A percentile compares a stretch with the other conserved stretches of the same genome.
Evolutionary conservation across 2,797 vertebrate genomes (phyloP).

Genomic region (Falco biarmicus): DNA sequence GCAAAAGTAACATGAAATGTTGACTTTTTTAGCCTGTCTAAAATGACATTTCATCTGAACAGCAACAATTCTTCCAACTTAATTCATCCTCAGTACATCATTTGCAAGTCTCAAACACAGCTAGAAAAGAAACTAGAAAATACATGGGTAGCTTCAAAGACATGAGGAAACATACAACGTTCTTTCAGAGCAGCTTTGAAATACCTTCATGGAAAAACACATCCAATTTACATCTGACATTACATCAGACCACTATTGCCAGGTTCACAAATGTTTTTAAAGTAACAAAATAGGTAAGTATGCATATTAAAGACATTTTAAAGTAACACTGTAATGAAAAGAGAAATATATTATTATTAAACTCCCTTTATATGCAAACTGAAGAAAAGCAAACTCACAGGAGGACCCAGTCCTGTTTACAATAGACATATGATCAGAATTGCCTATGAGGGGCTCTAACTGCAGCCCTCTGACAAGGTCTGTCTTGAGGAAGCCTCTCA

Average conservation of each 20-base stretch:
- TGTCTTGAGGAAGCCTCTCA: slow-evolving; percentile 36
- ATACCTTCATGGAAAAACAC: slow-evolving; percentile 51
- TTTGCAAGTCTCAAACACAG: background rate
- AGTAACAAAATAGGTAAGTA: background rate
- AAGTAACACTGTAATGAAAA: background rate
- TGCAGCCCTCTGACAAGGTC: slow-evolving; percentile 25
- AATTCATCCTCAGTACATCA: background rate
- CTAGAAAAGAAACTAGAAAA: background rate
- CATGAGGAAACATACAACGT: background rate
- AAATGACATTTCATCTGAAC: background rate
- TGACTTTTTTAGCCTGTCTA: background rate
- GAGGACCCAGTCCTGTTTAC: slow-evolving; percentile 52
- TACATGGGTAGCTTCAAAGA: background rate
- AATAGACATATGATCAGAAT: slow-evolving; percentile 19
- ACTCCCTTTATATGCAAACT: background rate
- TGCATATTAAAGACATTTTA: background rate
- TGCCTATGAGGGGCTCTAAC: slow-evolving; percentile 22
- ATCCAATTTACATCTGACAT: slow-evolving; percentile 18
- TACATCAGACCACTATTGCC: background rate
- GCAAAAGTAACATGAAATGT: background rate
- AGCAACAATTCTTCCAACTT: background rate
- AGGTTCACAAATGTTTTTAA: slow-evolving; percentile 40
- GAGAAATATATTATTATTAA: slow-evolving; percentile 34
- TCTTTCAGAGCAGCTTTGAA: slow-evolving; percentile 29
- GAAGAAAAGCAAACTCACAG: slow-evolving; percentile 56